These are phyloP conservation scores for Mimachlamys varia DNA, from an alignment of 2,888 invertebrate species.

Conservation along the genomic window DNA sequence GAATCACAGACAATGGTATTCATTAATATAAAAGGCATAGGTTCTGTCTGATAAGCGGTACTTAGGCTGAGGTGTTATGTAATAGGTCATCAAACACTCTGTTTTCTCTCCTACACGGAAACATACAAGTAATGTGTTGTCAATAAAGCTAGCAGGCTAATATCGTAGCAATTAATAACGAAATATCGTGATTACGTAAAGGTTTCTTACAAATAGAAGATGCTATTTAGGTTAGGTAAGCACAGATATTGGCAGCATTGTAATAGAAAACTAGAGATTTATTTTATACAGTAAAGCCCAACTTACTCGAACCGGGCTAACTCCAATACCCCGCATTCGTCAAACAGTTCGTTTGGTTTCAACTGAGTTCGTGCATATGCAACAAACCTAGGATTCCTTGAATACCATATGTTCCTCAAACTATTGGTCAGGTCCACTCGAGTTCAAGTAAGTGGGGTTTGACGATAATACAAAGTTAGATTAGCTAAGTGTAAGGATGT, in stretches of 20 bases:
- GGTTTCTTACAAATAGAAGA: neutral
- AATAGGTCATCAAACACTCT: conserved; percentile 1
- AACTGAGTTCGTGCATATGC: too few relatives aligned
- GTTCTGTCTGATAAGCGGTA: neutral
- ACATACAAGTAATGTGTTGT: neutral
- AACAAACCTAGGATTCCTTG: too few relatives aligned
- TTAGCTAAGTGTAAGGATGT: too few relatives aligned
- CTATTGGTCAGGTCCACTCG: too few relatives aligned
- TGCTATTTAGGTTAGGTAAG: neutral
- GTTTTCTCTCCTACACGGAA: neutral
- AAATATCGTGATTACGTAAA: too few relatives aligned
- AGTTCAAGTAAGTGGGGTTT: too few relatives aligned
- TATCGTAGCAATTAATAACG: neutral
- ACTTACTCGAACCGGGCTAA: too few relatives aligned
- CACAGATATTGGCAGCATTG: neutral
- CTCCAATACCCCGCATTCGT: too few relatives aligned
- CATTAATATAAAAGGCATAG: conserved; percentile 31
- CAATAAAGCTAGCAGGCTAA: neutral
- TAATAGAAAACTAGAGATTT: neutral
- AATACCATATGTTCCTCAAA: too few relatives aligned
- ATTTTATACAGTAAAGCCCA: neutral
- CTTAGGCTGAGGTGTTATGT: conserved; percentile 13
- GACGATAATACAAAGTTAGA: too few relatives aligned
- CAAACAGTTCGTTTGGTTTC: too few relatives aligned
- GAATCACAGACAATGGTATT: conserved; percentile 19